Base-by-base conservation (phyloP, 2,888 invertebrate genomes). In the Torymus aiolomorphi region DNA sequence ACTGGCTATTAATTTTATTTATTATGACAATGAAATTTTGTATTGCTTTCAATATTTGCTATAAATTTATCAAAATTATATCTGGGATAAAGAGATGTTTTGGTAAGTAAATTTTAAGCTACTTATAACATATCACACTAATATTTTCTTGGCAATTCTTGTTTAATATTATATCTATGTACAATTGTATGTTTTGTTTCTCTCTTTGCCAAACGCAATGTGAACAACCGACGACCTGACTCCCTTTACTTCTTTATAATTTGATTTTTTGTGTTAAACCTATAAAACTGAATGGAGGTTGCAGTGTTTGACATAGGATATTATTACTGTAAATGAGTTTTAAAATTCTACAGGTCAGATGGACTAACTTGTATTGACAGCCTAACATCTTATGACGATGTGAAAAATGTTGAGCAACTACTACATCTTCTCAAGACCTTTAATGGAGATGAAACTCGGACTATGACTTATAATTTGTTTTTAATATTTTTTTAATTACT, bases 161-260 rank as follows among this genome's bases (percentile, higher is more conserved):
- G 62, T 49, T 51, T 52, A 62, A 62, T 62, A 67, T 72, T 79
- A 20, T 66, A 1, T 31, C 51, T 57, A 63, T 57, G 62, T 69
- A 62, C 56, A 42, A 42, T 65, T 12, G 24, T 73, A 31, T 49
- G 54, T 78, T 72, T 69, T 63, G 51, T 81, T 59, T 65, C 57
- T 59, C 76, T 81, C 67, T 77, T 80, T 70, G 76, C 76, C 74
- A 66, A 83, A 82, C 78, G 79, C 76, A 66, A 81, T 83, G 73
- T 42, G 72, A 78, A 78, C 72, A 74, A 77, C 80, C 74, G 80
- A 81, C 80, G 77, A 82, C 82, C 83, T 80, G 83, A 83, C 83
- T 82, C 71, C 79, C 81, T 82, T 80, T 74, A 31, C 62, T 62
- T 49, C 20, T 51, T 62, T 69, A 59, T 63, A 62, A 65, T 57